Evolutionary conservation across 2,888 invertebrate genomes (phyloP).

Genomic region (Lasioglossum villosulum): DNA sequence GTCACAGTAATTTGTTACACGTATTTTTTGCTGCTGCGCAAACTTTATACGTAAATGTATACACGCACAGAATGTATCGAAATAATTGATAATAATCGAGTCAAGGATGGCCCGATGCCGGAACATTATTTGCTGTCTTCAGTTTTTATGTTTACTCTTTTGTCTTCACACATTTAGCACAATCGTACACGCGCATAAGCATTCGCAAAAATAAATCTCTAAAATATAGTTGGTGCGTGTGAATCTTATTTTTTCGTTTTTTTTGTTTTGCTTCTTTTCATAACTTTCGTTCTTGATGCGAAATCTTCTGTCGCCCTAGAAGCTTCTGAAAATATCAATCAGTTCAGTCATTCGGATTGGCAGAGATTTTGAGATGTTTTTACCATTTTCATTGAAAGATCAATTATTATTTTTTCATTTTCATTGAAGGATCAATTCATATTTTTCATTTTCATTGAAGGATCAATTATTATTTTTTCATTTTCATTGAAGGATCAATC

Average conservation of each 20-base stretch:
- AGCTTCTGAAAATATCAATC: slow-evolving; percentile 33
- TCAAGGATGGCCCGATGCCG: slow-evolving; percentile 36
- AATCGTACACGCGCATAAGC: slow-evolving; percentile 65
- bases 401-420: slow-evolving; percentile 11
- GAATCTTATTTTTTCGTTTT: slow-evolving; percentile 39
- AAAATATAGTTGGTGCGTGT: slow-evolving; percentile 64
- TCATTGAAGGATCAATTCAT: slow-evolving; percentile 31
- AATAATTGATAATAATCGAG: slow-evolving; percentile 52
- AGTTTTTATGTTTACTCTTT: slow-evolving; percentile 4
- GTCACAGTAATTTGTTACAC: slow-evolving; percentile 10
- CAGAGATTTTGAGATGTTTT: slow-evolving; percentile 27
- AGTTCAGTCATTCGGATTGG: slow-evolving; percentile 49
- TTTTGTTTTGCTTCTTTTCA: slow-evolving; percentile 16
- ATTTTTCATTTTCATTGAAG: slow-evolving; percentile 18
- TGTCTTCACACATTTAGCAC: slow-evolving; percentile 38
- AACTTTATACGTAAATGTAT: slow-evolving; percentile 37
- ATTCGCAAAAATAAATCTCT: slow-evolving; percentile 78
- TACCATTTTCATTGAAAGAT: slow-evolving; percentile 22
- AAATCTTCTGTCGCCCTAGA: slow-evolving; percentile 18
- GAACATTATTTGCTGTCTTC: slow-evolving; percentile 31
- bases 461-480: slow-evolving; percentile 18
- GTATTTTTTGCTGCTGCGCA: slow-evolving; percentile 39
- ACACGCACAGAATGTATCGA: not conserved
- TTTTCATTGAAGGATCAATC: slow-evolving; percentile 29
- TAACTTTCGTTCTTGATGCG: slow-evolving; percentile 23